A percentile compares a stretch with the other conserved stretches of the same genome.
These are phyloP conservation scores for Erebia epiphron DNA, from an alignment of 2,888 invertebrate species.

Conservation along the genomic window DNA sequence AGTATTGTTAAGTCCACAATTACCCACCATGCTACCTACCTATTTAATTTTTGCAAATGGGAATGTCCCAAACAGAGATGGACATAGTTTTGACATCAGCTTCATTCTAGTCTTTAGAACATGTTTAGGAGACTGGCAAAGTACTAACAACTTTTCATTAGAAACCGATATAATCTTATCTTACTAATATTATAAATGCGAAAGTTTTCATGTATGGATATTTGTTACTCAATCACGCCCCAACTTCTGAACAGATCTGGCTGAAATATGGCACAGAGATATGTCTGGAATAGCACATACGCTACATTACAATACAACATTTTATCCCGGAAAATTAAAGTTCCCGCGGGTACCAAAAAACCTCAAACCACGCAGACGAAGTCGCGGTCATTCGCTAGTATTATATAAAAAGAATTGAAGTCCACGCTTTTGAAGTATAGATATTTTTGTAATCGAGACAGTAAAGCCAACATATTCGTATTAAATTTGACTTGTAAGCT, in stretches of 20 bases:
- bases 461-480: neutral
- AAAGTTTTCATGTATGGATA: no score
- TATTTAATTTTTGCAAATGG: neutral
- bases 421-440: neutral
- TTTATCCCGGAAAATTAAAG: no score
- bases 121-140: neutral
- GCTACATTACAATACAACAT: no score
- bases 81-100: neutral
- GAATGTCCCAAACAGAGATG: neutral
- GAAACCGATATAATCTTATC: neutral
- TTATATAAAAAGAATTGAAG: neutral
- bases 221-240: no score
- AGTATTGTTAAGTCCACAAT: neutral
- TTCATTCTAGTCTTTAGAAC: neutral
- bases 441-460: no score
- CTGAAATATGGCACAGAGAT: no score
- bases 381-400: neutral
- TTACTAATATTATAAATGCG: no score
- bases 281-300: no score
- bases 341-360: no score
- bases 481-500: no score
- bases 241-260: no score
- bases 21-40: neutral
- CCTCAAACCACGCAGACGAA: no score
- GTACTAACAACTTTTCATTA: neutral